Conservation (phyloP, 2,888 invertebrate genomes). For the Fabriciana adippe region DNA sequence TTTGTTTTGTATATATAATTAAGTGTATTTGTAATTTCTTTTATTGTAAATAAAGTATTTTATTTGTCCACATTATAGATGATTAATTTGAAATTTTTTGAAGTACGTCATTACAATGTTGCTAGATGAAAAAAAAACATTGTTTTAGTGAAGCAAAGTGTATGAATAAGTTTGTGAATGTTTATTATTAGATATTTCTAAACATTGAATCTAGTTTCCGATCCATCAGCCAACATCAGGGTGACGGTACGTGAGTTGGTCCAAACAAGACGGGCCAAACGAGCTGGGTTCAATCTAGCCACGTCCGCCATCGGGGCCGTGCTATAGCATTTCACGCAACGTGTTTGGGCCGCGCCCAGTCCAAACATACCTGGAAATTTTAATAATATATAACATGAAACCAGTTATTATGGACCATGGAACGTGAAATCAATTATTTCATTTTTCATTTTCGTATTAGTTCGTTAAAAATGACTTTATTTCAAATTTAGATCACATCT, state of each 20-base stretch:
- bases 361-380: slow-evolving; percentile 92
- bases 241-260: slow-evolving; percentile 96
- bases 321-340: slow-evolving; percentile 97
- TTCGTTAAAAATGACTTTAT: too few relatives aligned
- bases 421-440: too few relatives aligned
- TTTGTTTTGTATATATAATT: too few relatives aligned
- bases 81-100: too few relatives aligned
- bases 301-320: slow-evolving; percentile 96
- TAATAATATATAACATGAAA: background rate
- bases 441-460: too few relatives aligned
- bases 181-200: slow-evolving; percentile 41
- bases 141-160: background rate
- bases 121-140: background rate
- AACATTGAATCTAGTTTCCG: slow-evolving; percentile 85
- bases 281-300: slow-evolving; percentile 91
- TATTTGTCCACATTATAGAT: too few relatives aligned
- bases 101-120: too few relatives aligned
- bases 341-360: slow-evolving; percentile 97
- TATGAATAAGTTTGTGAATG: background rate
- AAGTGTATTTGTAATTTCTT: too few relatives aligned
- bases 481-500: too few relatives aligned
- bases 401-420: background rate
- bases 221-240: slow-evolving; percentile 97
- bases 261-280: slow-evolving; percentile 96
- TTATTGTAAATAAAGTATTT: too few relatives aligned